These are phyloP conservation scores for Holotrichia oblita DNA, from an alignment of 1,140 invertebrate species.

Conservation along the genomic window DNA sequence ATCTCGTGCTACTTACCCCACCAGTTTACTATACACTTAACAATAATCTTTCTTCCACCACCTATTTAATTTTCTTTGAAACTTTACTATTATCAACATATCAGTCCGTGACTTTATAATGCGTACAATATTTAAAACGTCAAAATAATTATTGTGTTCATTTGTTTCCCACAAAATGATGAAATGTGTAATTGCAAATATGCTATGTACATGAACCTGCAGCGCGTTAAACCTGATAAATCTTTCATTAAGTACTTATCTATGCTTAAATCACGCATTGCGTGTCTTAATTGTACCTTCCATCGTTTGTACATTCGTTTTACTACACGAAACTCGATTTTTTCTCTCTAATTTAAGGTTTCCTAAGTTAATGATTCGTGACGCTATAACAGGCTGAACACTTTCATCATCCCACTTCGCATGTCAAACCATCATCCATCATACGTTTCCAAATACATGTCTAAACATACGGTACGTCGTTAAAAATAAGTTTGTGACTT, in stretches of 20 bases:
- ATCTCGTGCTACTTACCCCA: no score
- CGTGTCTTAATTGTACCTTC: constrained; percentile 15
- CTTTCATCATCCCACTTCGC: neutral
- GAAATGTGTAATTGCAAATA: no score
- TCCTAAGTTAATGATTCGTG: constrained; percentile 20
- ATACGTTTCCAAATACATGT: neutral
- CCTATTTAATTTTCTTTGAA: no score
- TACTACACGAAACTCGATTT: constrained; percentile 3
- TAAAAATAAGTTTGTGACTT: neutral
- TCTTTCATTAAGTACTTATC: neutral
- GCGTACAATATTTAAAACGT: no score
- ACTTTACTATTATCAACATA: no score
- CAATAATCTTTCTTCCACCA: no score
- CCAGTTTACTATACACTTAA: no score
- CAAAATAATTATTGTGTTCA: no score
- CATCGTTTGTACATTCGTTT: neutral
- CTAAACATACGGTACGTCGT: neutral
- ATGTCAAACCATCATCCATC: constrained; percentile 16
- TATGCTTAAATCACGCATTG: constrained; percentile 1
- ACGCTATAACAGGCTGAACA: neutral
- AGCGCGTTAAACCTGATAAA: neutral
- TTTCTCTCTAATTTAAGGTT: constrained; percentile 15
- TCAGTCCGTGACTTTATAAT: no score
- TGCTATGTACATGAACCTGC: no score
- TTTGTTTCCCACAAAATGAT: no score